Conservation (phyloP, 2,797 vertebrate genomes). For the Chelonia mydas region DNA sequence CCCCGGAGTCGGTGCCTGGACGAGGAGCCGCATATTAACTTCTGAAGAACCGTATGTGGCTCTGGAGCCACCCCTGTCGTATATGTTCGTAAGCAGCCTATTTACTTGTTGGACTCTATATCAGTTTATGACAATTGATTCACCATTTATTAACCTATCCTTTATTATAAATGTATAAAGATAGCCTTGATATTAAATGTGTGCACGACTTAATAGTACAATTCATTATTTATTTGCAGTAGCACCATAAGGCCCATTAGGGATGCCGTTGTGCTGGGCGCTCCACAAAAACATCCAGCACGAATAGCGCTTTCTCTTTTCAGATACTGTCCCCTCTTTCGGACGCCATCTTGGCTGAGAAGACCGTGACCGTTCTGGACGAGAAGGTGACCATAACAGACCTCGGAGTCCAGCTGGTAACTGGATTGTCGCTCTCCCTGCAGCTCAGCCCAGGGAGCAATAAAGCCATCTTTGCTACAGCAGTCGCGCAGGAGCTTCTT, state of each 20-base stretch:
- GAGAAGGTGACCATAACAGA: conserved; percentile 94
- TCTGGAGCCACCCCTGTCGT: too few species aligned
- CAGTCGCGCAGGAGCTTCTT: conserved; percentile 87
- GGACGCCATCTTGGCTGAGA: conserved; percentile 90
- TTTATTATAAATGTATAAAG: background rate
- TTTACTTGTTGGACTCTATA: background rate
- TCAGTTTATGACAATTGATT: background rate
- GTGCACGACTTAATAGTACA: background rate
- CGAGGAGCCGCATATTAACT: too few species aligned
- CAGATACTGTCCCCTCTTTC: conserved; percentile 94
- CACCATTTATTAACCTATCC: background rate
- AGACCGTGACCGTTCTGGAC: conserved; percentile 90
- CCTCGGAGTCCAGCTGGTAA: conserved; percentile 91
- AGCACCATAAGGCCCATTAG: rapidly evolving
- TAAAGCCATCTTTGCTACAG: conserved; percentile 89
- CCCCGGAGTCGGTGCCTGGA: too few species aligned
- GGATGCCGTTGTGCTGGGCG: rapidly evolving
- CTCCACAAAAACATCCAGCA: background rate
- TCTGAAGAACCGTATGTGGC: too few species aligned
- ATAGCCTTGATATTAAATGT: background rate
- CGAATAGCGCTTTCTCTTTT: background rate
- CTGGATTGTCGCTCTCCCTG: conserved; percentile 88
- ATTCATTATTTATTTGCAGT: background rate
- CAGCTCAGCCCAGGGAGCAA: conserved; percentile 93
- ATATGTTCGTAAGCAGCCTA: background rate